Evolutionary conservation across 2,113 vertebrate species (phyloP).

Genomic region (Pavo muticus): DNA sequence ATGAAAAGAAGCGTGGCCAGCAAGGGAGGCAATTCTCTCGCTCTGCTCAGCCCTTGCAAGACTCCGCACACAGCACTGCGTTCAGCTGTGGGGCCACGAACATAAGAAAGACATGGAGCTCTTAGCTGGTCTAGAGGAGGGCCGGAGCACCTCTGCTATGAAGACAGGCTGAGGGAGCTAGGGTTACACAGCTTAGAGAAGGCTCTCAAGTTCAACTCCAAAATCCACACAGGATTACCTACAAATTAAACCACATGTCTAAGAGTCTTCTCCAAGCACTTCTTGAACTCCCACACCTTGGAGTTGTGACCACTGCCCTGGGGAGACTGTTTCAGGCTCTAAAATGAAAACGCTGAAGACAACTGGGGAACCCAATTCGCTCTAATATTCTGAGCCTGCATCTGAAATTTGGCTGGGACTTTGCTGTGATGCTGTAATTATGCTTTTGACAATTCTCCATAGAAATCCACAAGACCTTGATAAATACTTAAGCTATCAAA

Average conservation of each 20-base stretch:
- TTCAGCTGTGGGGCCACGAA: not conserved
- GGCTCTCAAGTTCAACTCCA: not conserved
- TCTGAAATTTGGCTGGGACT: not conserved
- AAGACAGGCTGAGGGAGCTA: not conserved
- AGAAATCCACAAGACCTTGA: not conserved
- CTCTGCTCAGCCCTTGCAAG: not conserved
- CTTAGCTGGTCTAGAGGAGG: too few relatives aligned
- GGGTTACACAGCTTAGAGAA: not conserved
- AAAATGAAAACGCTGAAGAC: too few relatives aligned
- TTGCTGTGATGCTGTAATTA: not conserved
- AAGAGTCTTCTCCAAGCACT: not conserved
- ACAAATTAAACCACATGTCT: not conserved
- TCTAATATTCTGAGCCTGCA: not conserved
- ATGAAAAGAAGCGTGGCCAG: not conserved
- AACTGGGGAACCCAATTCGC: not conserved
- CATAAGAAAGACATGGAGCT: not conserved
- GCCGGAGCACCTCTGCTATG: not conserved
- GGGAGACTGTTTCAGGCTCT: not conserved
- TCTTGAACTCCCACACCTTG: not conserved
- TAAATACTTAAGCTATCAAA: not conserved
- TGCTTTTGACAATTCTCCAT: not conserved
- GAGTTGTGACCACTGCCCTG: too few relatives aligned
- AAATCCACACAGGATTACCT: not conserved
- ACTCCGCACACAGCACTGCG: not conserved
- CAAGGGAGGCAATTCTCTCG: not conserved